Conservation (phyloP, 2,797 vertebrate species). For the Centropyge bicolor region DNA sequence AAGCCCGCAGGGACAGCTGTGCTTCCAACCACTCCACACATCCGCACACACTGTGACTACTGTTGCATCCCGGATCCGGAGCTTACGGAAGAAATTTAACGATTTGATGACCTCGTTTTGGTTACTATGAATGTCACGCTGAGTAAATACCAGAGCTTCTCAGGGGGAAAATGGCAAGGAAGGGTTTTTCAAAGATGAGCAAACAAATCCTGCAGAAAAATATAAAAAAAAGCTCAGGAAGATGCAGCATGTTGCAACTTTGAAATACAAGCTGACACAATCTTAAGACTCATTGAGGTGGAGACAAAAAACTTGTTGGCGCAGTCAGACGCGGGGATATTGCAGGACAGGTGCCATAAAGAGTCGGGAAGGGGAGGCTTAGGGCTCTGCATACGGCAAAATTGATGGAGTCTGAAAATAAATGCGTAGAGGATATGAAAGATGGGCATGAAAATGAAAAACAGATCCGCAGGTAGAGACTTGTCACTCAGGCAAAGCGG, state of each 20-base stretch:
- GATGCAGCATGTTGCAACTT: constrained; percentile 15
- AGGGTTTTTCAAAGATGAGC: constrained; percentile 4
- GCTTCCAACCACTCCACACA: not conserved
- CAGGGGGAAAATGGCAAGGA: not conserved
- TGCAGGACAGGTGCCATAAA: constrained; percentile 57
- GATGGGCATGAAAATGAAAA: constrained; percentile 19
- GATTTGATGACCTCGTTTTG: constrained; percentile 36
- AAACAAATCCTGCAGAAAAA: constrained; percentile 21
- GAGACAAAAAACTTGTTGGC: constrained; percentile 33
- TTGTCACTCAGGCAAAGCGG: constrained; percentile 16
- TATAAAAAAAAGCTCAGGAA: not conserved
- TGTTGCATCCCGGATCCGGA: constrained; percentile 12
- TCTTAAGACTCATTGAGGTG: constrained; percentile 45
- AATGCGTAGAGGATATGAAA: constrained; percentile 36
- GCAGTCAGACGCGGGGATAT: constrained; percentile 38
- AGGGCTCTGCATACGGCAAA: constrained; percentile 26
- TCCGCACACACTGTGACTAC: constrained; percentile 25
- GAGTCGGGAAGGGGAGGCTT: constrained; percentile 21
- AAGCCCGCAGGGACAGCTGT: constrained; percentile 26
- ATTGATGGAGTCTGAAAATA: constrained; percentile 31
- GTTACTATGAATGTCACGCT: not conserved
- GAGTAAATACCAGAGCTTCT: constrained; percentile 18
- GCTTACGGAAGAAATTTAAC: constrained; percentile 12
- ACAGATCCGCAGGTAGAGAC: constrained; percentile 33
- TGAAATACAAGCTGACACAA: constrained; percentile 48